These are phyloP conservation scores for Mormoops blainvillei DNA, from an alignment of 2,113 vertebrate genomes.

Conservation along the genomic window DNA sequence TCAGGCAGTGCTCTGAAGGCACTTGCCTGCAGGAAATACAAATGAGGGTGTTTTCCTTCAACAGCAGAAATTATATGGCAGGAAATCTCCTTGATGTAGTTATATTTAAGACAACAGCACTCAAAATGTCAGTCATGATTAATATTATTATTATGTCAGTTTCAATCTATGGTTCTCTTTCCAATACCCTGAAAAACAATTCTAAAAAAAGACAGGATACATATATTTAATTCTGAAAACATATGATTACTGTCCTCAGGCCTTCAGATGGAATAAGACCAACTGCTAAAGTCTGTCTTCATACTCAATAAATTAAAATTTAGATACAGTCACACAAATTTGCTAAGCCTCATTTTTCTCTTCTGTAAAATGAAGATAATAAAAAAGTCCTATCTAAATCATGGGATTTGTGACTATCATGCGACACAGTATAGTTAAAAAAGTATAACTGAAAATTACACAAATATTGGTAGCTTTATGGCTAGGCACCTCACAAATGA, in stretches of 20 bases:
- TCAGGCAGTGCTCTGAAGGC: background rate
- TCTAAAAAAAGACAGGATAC: background rate
- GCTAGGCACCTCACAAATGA: background rate
- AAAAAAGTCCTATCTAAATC: background rate
- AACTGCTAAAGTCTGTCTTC: background rate
- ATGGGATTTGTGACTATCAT: background rate
- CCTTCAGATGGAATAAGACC: background rate
- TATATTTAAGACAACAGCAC: constrained; percentile 49
- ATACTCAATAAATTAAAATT: background rate
- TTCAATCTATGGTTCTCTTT: constrained; percentile 35
- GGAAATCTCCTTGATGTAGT: background rate
- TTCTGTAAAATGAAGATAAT: background rate
- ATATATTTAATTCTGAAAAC: background rate
- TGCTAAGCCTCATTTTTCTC: background rate
- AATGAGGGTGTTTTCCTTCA: constrained; percentile 9
- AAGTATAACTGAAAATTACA: background rate
- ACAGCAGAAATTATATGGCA: constrained; percentile 16
- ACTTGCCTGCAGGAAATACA: constrained; percentile 27
- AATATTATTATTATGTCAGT: constrained; percentile 33
- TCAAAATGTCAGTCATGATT: constrained; percentile 49
- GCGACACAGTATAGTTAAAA: background rate
- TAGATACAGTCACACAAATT: background rate
- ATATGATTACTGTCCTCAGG: background rate
- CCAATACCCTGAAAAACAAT: background rate
- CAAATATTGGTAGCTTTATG: background rate